Percentiles rank a stretch among this genome's conserved stretches.
Evolutionary conservation across 2,888 invertebrate species (phyloP).

Genomic region (Chloroclystis v-ata): DNA sequence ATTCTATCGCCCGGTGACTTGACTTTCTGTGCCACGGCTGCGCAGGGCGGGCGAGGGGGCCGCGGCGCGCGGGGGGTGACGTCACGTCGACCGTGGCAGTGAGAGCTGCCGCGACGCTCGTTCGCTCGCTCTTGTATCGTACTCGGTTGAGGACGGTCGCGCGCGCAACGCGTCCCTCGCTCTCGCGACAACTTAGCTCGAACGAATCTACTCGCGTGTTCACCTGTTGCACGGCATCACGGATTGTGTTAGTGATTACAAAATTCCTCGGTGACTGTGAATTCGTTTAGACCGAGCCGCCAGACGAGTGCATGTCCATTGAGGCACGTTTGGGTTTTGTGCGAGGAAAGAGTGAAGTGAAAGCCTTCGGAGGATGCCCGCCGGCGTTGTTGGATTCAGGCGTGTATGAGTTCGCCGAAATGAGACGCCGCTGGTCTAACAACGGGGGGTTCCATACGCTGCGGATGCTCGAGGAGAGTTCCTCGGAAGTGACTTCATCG

Average conservation of each 20-base stretch:
- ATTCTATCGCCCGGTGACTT: slow-evolving; percentile 66
- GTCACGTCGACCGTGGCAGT: slow-evolving; percentile 78
- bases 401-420: slow-evolving; percentile 75
- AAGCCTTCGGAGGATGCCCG: slow-evolving; percentile 71
- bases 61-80: slow-evolving; percentile 54
- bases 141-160: slow-evolving; percentile 73
- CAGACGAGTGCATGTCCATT: slow-evolving; percentile 61
- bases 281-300: slow-evolving; percentile 56
- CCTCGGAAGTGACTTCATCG: slow-evolving; percentile 87
- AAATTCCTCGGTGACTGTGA: slow-evolving; percentile 34
- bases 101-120: slow-evolving; percentile 65
- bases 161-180: slow-evolving; percentile 61
- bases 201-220: slow-evolving; percentile 49
- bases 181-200: slow-evolving; percentile 50
- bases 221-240: slow-evolving; percentile 62
- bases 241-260: slow-evolving; percentile 57
- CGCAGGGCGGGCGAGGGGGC: slow-evolving; percentile 44
- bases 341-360: slow-evolving; percentile 73
- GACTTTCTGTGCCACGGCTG: slow-evolving; percentile 73
- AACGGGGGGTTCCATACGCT: slow-evolving; percentile 82
- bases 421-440: slow-evolving; percentile 89
- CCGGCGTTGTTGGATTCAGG: slow-evolving; percentile 57
- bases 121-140: slow-evolving; percentile 59
- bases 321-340: slow-evolving; percentile 67
- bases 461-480: slow-evolving; percentile 84